These are phyloP conservation scores for Protonemura montana DNA, from an alignment of 2,888 invertebrate genomes.

Conservation along the genomic window DNA sequence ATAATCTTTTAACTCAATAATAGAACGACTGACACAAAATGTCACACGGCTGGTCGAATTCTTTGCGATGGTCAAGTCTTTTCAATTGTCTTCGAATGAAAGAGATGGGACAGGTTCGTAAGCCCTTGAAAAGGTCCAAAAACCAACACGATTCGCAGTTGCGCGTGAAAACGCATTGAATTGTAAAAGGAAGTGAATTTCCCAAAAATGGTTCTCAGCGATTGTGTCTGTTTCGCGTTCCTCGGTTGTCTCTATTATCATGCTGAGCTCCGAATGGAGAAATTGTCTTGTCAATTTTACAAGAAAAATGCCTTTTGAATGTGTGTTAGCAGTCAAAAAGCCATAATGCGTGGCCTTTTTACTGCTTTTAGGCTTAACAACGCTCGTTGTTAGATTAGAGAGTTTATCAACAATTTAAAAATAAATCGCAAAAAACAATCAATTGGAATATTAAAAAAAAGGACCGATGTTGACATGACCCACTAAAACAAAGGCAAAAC, in stretches of 20 bases:
- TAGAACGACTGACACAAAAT: not conserved
- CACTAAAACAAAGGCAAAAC: not conserved
- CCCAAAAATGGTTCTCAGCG: not conserved
- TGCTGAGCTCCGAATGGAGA: not conserved
- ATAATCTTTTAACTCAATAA: conserved; percentile 26
- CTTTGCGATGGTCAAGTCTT: not conserved
- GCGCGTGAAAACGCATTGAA: not conserved
- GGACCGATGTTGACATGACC: no score
- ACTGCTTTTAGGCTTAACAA: no score
- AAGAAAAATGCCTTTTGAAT: not conserved
- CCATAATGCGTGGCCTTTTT: no score
- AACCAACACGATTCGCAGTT: not conserved
- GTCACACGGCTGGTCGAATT: not conserved
- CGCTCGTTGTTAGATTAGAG: no score
- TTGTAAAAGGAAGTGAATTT: not conserved
- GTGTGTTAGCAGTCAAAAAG: not conserved
- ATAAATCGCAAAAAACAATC: no score
- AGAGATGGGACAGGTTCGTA: not conserved
- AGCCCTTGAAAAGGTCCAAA: not conserved
- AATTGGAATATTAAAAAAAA: no score
- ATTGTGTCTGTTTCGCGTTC: not conserved
- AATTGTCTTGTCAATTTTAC: not conserved
- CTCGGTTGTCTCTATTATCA: not conserved
- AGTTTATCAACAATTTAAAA: no score
- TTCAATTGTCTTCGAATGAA: not conserved